These are phyloP conservation scores for Nebria ingens DNA, from an alignment of 1,140 invertebrate species.

Conservation along the genomic window DNA sequence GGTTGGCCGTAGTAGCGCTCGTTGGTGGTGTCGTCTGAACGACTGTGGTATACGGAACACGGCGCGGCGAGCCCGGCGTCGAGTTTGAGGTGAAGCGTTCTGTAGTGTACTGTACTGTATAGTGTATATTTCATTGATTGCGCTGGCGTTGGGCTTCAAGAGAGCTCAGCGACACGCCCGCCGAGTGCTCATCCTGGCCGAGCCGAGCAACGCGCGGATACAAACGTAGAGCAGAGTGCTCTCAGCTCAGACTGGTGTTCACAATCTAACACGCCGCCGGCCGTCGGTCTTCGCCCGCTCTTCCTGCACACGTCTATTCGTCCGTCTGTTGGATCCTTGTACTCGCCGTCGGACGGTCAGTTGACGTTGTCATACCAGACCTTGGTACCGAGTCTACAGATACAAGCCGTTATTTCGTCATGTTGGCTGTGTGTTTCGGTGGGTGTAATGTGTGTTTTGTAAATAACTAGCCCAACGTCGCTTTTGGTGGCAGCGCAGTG, in stretches of 20 bases:
- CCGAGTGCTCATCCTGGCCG: slow-evolving; percentile 20
- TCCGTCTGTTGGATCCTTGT: neutral
- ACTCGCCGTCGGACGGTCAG: neutral
- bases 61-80: neutral
- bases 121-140: slow-evolving; percentile 33
- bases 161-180: slow-evolving; percentile 29
- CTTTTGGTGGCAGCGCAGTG: neutral
- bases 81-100: neutral
- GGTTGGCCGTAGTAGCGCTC: too few species aligned
- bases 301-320: neutral
- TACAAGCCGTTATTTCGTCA: too few species aligned
- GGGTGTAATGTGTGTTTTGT: neutral
- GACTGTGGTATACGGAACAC: neutral
- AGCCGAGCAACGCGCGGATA: neutral
- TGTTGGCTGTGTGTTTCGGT: too few species aligned
- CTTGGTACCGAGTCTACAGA: too few species aligned
- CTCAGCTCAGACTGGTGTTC: neutral
- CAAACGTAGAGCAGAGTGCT: neutral
- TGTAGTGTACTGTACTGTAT: slow-evolving; percentile 22
- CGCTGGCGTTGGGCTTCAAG: slow-evolving; percentile 32
- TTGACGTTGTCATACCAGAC: neutral
- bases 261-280: neutral
- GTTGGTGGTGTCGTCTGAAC: too few species aligned
- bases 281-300: neutral
- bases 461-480: neutral